A percentile compares a stretch with the other conserved stretches of the same genome.
These are phyloP conservation scores for Helleia helle DNA, from an alignment of 2,888 invertebrate species.

Conservation along the genomic window DNA sequence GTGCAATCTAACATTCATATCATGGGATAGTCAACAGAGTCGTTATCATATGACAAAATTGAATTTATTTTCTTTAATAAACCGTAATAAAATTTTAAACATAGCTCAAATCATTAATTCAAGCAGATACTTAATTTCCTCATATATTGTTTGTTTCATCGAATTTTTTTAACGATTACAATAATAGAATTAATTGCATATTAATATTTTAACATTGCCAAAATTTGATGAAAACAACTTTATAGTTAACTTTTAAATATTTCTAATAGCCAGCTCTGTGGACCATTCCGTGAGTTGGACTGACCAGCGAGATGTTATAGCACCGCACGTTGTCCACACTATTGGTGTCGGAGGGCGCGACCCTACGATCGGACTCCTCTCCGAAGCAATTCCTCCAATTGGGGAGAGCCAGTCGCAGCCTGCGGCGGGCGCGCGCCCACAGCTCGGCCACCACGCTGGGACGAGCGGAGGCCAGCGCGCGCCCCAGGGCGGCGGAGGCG, in stretches of 20 bases:
- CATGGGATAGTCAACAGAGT: neutral
- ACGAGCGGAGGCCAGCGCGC: constrained; percentile 26
- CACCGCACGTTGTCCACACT: constrained; percentile 45
- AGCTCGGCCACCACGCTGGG: constrained; percentile 20
- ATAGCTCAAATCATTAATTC: no score
- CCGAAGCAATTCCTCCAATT: constrained; percentile 38
- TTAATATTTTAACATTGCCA: no score
- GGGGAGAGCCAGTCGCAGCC: constrained; percentile 38
- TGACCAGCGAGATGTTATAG: constrained; percentile 57
- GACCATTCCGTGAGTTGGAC: neutral
- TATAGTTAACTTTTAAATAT: no score
- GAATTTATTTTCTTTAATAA: neutral
- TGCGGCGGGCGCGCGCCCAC: constrained; percentile 33
- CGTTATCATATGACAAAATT: neutral
- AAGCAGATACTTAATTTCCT: no score
- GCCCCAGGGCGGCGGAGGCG: constrained; percentile 38
- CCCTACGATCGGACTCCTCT: constrained; percentile 37
- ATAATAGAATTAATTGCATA: no score
- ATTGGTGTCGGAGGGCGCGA: constrained; percentile 46
- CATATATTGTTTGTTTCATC: no score
- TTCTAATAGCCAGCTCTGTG: no score
- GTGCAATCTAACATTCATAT: constrained; percentile 1
- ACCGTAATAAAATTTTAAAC: no score
- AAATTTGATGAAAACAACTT: no score
- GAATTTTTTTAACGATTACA: no score